These are phyloP conservation scores for Drosophila heteroneura DNA, from an alignment of 2,888 invertebrate genomes.

Conservation along the genomic window DNA sequence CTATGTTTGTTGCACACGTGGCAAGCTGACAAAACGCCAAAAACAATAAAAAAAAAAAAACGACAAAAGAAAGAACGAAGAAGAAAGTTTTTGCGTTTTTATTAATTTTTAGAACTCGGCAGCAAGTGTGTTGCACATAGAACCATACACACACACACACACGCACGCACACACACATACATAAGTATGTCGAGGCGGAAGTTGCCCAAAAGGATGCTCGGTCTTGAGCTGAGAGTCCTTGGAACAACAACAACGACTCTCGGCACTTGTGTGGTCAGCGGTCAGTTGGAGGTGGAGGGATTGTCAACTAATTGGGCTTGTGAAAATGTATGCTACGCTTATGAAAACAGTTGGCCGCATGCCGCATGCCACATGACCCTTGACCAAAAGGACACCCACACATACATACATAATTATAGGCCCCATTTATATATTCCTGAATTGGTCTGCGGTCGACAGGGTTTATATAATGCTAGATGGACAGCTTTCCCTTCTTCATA, in stretches of 20 bases:
- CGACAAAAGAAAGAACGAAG: slow-evolving; percentile 19
- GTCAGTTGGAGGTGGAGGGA: slow-evolving; percentile 53
- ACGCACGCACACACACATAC: slow-evolving; percentile 2
- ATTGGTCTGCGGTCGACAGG: slow-evolving; percentile 2
- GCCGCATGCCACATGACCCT: slow-evolving; percentile 76
- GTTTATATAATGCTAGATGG: neutral
- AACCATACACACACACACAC: neutral
- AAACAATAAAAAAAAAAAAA: slow-evolving; percentile 25
- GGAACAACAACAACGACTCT: slow-evolving; percentile 50
- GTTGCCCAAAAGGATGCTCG: slow-evolving; percentile 35
- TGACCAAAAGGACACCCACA: slow-evolving; percentile 66
- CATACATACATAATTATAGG: slow-evolving; percentile 25
- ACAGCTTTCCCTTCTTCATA: neutral
- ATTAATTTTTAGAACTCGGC: slow-evolving; percentile 73
- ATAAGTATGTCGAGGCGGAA: slow-evolving; percentile 40
- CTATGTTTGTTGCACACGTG: slow-evolving; percentile 72
- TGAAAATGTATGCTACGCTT: slow-evolving; percentile 79
- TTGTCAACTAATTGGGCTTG: slow-evolving; percentile 76
- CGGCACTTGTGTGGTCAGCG: slow-evolving; percentile 64
- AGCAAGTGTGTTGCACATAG: slow-evolving; percentile 12
- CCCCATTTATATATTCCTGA: slow-evolving; percentile 32
- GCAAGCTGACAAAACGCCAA: slow-evolving; percentile 73
- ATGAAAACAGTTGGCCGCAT: slow-evolving; percentile 76
- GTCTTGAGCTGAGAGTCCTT: slow-evolving; percentile 22
- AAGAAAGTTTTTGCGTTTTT: slow-evolving; percentile 72